Percentiles rank a stretch among this genome's conserved stretches.
Conservation (phyloP, 35 echinoderm and acorn worm genomes). For the Heliocidaris erythrogramma region DNA sequence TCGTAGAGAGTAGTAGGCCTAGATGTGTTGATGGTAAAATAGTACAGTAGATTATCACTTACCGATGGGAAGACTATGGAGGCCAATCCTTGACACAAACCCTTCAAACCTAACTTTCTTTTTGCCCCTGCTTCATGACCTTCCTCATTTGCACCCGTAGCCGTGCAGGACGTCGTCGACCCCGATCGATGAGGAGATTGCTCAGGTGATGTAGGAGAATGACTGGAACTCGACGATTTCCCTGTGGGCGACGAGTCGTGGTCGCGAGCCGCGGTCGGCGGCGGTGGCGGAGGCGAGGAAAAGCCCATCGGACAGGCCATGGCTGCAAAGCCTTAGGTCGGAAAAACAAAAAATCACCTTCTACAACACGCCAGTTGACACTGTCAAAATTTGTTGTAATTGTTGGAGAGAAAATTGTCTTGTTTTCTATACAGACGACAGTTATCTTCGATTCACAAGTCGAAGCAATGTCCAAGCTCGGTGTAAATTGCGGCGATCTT, state of each 20-base stretch:
- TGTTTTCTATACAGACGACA: background rate
- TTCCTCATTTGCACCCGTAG: slow-evolving; percentile 44
- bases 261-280: background rate
- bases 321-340: background rate
- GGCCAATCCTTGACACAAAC: slow-evolving; percentile 77
- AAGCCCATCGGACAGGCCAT: slow-evolving; percentile 32
- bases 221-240: slow-evolving; percentile 63
- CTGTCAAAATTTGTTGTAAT: background rate
- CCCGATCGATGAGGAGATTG: slow-evolving; percentile 65
- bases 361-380: background rate
- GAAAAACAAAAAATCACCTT: background rate
- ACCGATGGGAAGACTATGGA: slow-evolving; percentile 88
- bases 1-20: background rate
- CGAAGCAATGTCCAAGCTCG: background rate
- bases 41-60: slow-evolving; percentile 38
- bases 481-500: background rate
- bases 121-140: slow-evolving; percentile 35
- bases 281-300: background rate
- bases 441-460: background rate
- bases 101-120: slow-evolving; percentile 70
- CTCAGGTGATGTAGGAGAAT: slow-evolving; percentile 64
- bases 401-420: background rate
- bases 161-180: slow-evolving; percentile 67
- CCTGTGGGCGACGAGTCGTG: slow-evolving; percentile 46
- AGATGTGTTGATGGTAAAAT: background rate